Percentiles rank a stretch among this genome's conserved stretches.
Evolutionary conservation across 2,113 vertebrate genomes (phyloP).

Genomic region (Larimichthys crocea): DNA sequence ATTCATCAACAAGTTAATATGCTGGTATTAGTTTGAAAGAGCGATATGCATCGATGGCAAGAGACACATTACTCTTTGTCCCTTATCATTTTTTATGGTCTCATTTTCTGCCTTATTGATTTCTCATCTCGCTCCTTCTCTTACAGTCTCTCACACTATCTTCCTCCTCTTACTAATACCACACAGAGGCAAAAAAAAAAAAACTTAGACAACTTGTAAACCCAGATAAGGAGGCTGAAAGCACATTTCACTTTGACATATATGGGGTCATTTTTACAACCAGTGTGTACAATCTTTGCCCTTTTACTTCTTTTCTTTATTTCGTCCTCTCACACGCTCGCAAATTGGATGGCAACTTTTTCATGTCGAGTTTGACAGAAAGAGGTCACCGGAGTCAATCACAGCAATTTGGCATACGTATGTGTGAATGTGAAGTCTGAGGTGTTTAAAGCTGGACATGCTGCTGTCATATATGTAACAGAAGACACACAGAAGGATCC

Average conservation of each 20-base stretch:
- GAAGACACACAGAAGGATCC: conserved; percentile 43
- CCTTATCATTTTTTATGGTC: conserved; percentile 73
- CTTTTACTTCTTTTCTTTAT: conserved; percentile 60
- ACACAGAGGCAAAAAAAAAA: conserved; percentile 49
- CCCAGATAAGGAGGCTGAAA: conserved; percentile 64
- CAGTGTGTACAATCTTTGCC: conserved; percentile 72
- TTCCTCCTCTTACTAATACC: conserved; percentile 27
- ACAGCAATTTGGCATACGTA: conserved; percentile 30
- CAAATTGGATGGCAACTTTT: conserved; percentile 70
- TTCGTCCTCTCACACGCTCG: conserved; percentile 45
- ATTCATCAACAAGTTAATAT: conserved; percentile 66
- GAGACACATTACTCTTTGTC: conserved; percentile 73
- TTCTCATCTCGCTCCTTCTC: conserved; percentile 53
- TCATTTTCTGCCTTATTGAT: conserved; percentile 79
- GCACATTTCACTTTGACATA: conserved; percentile 72
- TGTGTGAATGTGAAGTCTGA: conserved; percentile 26
- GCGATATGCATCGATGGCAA: conserved; percentile 59
- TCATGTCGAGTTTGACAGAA: conserved; percentile 57
- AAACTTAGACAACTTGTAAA: conserved; percentile 72
- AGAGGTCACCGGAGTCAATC: conserved; percentile 58
- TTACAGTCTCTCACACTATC: conserved; percentile 28
- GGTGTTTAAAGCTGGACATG: conserved; percentile 56
- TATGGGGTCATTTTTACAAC: conserved; percentile 69
- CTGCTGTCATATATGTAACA: conserved; percentile 63
- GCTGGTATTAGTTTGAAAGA: conserved; percentile 55